Evolutionary conservation across 2,888 invertebrate species (phyloP).

Genomic region (Ferdinandea cuprea): DNA sequence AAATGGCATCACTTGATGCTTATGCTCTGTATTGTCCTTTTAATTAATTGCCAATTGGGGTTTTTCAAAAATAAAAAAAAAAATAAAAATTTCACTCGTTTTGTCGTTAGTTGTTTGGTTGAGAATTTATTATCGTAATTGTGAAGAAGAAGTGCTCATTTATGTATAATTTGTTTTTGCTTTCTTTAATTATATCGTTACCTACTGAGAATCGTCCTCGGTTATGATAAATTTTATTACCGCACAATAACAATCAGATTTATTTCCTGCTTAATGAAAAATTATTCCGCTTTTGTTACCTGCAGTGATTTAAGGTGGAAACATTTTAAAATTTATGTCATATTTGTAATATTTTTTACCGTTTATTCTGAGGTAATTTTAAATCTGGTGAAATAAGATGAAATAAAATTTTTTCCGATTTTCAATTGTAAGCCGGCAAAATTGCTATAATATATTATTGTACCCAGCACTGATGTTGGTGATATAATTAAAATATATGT

Average conservation of each 20-base stretch:
- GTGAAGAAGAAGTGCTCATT: constrained; percentile 12
- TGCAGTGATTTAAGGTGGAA: constrained; percentile 8
- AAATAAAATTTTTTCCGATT: too few relatives aligned
- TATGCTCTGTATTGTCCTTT: constrained; percentile 37
- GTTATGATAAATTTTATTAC: constrained; percentile 34
- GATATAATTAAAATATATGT: too few relatives aligned
- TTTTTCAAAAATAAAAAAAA: neutral
- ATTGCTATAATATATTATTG: too few relatives aligned
- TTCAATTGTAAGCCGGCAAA: too few relatives aligned
- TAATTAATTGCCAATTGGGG: constrained; percentile 60
- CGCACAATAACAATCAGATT: constrained; percentile 44
- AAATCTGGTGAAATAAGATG: too few relatives aligned
- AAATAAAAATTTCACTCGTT: constrained; percentile 3
- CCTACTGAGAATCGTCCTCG: constrained; percentile 8
- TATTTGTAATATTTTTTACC: neutral
- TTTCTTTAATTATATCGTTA: constrained; percentile 61
- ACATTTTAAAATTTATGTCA: neutral
- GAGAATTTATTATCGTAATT: neutral
- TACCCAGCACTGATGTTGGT: too few relatives aligned
- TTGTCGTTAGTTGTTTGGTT: neutral
- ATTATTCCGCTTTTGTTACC: constrained; percentile 32
- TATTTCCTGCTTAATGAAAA: constrained; percentile 49
- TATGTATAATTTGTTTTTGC: constrained; percentile 56
- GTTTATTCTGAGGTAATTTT: neutral
- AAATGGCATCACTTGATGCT: constrained; percentile 9